phyloP scores from a whole-genome alignment of 35 echinoderm and acorn worm genomes.

The Lytechinus variegatus region DNA sequence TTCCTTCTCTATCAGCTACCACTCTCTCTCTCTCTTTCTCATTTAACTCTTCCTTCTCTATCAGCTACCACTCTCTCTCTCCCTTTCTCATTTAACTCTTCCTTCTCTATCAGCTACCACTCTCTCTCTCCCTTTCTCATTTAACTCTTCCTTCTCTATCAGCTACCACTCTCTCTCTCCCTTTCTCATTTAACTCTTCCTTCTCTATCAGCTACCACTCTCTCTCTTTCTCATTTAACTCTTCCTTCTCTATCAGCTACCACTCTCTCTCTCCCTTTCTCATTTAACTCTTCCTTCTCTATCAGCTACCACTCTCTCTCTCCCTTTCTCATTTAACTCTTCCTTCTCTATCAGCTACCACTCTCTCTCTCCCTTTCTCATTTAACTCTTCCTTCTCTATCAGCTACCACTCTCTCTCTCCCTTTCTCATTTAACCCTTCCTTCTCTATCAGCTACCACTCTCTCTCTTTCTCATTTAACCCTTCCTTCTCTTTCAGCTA shows the following conservation, averaged over 20 bases:
- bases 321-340: not conserved
- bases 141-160: not conserved
- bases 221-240: not conserved
- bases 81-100: not conserved
- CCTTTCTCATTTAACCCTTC: not conserved
- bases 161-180: not conserved
- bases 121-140: not conserved
- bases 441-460: not conserved
- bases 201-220: not conserved
- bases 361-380: not conserved
- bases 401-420: not conserved
- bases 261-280: not conserved
- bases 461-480: not conserved
- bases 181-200: not conserved
- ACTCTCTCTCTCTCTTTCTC: not conserved
- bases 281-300: not conserved
- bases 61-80: not conserved
- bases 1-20: not conserved
- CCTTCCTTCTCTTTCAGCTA: not conserved
- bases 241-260: not conserved
- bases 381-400: not conserved
- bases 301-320: not conserved
- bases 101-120: not conserved
- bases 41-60: not conserved
- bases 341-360: not conserved